Evolutionary conservation across 2,888 invertebrate species (phyloP).

Genomic region (Hybos culiciformis): DNA sequence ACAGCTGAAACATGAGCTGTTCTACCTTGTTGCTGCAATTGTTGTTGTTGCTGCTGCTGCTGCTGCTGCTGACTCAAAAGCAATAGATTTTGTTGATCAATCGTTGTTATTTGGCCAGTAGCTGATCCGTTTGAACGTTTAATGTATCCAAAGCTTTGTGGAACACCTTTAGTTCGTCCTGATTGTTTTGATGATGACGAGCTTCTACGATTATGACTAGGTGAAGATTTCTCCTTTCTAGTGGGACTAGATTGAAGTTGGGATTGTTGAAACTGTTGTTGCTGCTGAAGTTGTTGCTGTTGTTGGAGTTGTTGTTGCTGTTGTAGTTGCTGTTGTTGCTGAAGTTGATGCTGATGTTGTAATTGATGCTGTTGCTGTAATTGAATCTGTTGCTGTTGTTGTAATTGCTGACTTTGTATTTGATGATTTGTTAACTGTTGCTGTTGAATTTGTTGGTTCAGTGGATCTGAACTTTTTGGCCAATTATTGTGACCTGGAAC

Average conservation of each 20-base stretch:
- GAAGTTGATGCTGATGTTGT: slow-evolving; percentile 13
- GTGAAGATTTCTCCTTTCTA: slow-evolving; percentile 33
- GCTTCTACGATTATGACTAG: slow-evolving; percentile 31
- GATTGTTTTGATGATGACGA: slow-evolving; percentile 17
- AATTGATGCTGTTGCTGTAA: slow-evolving; percentile 12
- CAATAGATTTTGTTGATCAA: slow-evolving; percentile 26
- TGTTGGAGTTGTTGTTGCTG: no score
- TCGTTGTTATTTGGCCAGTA: slow-evolving; percentile 38
- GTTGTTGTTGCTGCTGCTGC: slow-evolving; percentile 12
- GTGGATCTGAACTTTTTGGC: slow-evolving; percentile 34
- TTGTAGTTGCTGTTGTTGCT: slow-evolving; percentile 26
- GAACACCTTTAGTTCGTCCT: slow-evolving; percentile 57
- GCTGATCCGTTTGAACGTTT: slow-evolving; percentile 56
- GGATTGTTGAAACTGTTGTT: no score
- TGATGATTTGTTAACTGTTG: no score
- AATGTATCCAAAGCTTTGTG: slow-evolving; percentile 74
- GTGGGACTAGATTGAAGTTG: slow-evolving; percentile 20
- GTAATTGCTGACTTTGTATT: neutral
- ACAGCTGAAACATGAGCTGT: slow-evolving; percentile 78
- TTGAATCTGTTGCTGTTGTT: no score
- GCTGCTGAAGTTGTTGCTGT: no score
- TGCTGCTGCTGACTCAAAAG: slow-evolving; percentile 1
- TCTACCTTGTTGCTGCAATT: slow-evolving; percentile 32
- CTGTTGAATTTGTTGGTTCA: slow-evolving; percentile 17
- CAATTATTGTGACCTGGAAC: slow-evolving; percentile 31